A percentile compares a stretch with the other conserved stretches of the same genome.
These are phyloP conservation scores for Trinectes maculatus DNA, from an alignment of 2,113 vertebrate species.

Conservation along the genomic window DNA sequence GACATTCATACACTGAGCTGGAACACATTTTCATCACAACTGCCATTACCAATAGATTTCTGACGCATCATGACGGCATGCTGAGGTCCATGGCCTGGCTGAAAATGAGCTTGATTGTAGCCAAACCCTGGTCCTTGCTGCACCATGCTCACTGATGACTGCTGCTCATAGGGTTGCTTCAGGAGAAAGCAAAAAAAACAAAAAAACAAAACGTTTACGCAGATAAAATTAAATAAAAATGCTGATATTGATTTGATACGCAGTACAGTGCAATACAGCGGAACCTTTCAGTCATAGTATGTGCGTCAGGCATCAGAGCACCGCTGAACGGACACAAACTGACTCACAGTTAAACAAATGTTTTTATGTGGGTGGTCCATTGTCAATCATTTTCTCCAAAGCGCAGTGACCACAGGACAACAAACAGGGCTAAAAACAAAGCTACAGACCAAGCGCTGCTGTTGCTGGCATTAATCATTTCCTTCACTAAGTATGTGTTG, in stretches of 20 bases:
- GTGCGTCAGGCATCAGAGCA: constrained; percentile 35
- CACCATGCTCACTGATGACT: constrained; percentile 79
- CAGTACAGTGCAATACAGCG: constrained; percentile 16
- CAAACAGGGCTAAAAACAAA: constrained; percentile 39
- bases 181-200: constrained; percentile 1
- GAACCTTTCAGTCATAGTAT: constrained; percentile 9
- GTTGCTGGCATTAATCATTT: constrained; percentile 57
- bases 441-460: constrained; percentile 32
- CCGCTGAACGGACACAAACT: constrained; percentile 62
- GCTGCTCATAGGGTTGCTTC: constrained; percentile 86
- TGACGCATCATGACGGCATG: constrained; percentile 89
- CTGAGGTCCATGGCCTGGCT: constrained; percentile 84
- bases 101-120: constrained; percentile 88
- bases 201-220: constrained; percentile 21
- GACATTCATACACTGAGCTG: neutral
- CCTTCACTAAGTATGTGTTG: constrained; percentile 49
- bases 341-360: constrained; percentile 61
- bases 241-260: constrained; percentile 29
- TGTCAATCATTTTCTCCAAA: constrained; percentile 64
- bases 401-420: constrained; percentile 52
- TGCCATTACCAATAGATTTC: constrained; percentile 89
- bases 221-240: constrained; percentile 21
- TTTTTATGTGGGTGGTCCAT: constrained; percentile 63
- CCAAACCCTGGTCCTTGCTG: constrained; percentile 81
- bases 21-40: constrained; percentile 8